phyloP scores from a whole-genome alignment of 1,140 invertebrate genomes.

The Penaeus indicus region DNA sequence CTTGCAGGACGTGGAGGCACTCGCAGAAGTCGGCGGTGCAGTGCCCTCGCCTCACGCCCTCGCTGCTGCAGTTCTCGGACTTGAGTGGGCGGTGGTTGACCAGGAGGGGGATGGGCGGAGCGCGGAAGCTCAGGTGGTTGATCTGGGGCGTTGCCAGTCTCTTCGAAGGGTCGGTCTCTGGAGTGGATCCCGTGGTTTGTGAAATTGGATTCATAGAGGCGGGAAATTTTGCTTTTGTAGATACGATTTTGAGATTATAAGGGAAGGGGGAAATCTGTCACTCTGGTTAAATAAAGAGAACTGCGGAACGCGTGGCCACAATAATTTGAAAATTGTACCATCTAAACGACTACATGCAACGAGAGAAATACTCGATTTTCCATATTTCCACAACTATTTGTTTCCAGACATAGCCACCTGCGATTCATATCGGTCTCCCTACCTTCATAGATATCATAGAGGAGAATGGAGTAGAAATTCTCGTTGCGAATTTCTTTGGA shows the following conservation, averaged over 20 bases:
- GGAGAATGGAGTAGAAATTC: constrained; percentile 80
- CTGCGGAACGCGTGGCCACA: too few species aligned
- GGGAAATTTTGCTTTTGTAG: too few species aligned
- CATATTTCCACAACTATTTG: too few species aligned
- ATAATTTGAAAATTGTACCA: too few species aligned
- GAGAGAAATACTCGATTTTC: too few species aligned
- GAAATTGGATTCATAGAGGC: background rate
- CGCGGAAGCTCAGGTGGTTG: constrained; percentile 86
- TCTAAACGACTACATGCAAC: too few species aligned
- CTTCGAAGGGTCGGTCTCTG: constrained; percentile 68
- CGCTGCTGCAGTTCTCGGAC: constrained; percentile 73
- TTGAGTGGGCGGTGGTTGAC: constrained; percentile 76
- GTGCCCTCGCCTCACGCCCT: constrained; percentile 69
- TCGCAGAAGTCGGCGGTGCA: constrained; percentile 60
- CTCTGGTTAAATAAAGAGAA: too few species aligned
- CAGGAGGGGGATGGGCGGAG: constrained; percentile 82
- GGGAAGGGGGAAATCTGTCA: background rate
- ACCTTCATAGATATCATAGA: constrained; percentile 77
- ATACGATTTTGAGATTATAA: background rate
- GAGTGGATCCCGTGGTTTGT: constrained; percentile 40
- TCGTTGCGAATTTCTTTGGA: constrained; percentile 86
- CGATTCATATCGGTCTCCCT: background rate
- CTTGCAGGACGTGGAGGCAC: constrained; percentile 54
- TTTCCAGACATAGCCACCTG: background rate
- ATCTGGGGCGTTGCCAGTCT: constrained; percentile 78